A percentile compares a stretch with the other conserved stretches of the same genome.
phyloP scores from a whole-genome alignment of 2,797 vertebrate species.

The Platyrinchus mystaceus region DNA sequence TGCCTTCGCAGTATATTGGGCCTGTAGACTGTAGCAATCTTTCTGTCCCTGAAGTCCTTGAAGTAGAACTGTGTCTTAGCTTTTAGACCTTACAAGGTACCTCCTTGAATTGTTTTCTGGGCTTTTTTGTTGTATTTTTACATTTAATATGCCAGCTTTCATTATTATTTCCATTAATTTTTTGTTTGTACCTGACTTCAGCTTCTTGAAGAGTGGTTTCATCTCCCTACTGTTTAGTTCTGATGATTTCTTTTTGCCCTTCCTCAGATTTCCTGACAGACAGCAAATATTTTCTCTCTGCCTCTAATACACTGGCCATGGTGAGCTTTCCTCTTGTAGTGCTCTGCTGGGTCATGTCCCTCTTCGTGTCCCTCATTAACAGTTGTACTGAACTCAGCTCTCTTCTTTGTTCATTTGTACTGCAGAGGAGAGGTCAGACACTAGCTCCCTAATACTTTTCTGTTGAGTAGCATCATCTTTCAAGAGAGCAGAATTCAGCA shows the following conservation, averaged over 20 bases:
- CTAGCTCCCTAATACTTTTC: not conserved
- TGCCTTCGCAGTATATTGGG: not conserved
- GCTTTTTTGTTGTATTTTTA: not conserved
- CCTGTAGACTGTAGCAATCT: not conserved
- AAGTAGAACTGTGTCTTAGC: not conserved
- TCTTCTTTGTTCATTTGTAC: not conserved
- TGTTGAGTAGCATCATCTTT: not conserved
- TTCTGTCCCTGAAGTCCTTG: not conserved
- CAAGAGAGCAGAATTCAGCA: not conserved
- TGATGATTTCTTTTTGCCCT: not conserved
- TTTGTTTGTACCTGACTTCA: not conserved
- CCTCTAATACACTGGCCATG: not conserved
- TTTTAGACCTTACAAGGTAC: not conserved
- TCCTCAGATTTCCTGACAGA: not conserved
- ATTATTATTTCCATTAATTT: not conserved
- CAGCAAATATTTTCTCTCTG: not conserved
- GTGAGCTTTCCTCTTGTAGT: not conserved
- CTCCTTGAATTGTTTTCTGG: not conserved
- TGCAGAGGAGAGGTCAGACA: not conserved
- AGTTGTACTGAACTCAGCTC: not conserved
- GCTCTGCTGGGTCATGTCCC: not conserved
- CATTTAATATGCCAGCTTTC: not conserved
- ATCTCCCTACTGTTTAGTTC: not conserved
- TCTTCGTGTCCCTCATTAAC: not conserved
- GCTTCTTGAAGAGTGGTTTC: not conserved